Evolutionary conservation across 2,113 vertebrate species (phyloP).

Genomic region (Saimiri boliviensis): DNA sequence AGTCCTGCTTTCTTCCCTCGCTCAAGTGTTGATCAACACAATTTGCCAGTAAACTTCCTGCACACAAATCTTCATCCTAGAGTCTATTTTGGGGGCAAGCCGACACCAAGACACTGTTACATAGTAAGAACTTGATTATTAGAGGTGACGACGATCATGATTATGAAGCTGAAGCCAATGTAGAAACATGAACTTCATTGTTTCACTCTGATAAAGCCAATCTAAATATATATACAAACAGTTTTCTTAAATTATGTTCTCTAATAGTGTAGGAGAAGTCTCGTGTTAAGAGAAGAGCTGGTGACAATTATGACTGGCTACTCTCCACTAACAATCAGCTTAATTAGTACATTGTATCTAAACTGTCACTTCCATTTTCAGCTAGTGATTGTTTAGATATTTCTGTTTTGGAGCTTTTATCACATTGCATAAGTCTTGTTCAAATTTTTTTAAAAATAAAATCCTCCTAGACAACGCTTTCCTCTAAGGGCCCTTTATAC

Average conservation of each 20-base stretch:
- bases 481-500: not conserved
- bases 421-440: not conserved
- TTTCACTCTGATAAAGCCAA: not conserved
- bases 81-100: not conserved
- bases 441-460: not conserved
- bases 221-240: not conserved
- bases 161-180: not conserved
- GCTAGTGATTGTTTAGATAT: not conserved
- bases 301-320: not conserved
- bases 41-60: not conserved
- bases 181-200: not conserved
- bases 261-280: not conserved
- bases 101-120: not conserved
- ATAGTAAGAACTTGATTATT: not conserved
- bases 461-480: not conserved
- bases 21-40: not conserved
- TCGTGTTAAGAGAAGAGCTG: not conserved
- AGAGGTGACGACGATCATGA: not conserved
- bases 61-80: not conserved
- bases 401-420: constrained; percentile 36
- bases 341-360: not conserved
- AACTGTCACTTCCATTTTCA: constrained; percentile 21
- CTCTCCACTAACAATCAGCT: not conserved
- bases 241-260: not conserved
- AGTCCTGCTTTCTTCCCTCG: not conserved